These are phyloP conservation scores for Lymantria monacha DNA, from an alignment of 2,888 invertebrate genomes.

Conservation along the genomic window DNA sequence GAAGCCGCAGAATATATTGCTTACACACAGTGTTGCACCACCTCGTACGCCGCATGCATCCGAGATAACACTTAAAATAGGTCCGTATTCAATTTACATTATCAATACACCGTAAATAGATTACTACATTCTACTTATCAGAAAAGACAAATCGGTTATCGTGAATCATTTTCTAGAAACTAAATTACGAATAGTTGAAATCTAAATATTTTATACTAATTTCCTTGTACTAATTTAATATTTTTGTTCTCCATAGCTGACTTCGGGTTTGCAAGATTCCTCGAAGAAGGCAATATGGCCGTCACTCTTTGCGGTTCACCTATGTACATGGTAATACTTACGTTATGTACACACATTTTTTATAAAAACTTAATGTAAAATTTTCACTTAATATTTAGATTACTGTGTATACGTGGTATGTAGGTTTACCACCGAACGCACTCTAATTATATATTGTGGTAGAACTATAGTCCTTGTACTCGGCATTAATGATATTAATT, in stretches of 20 bases:
- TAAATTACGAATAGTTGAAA: background rate
- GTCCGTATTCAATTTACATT: constrained; percentile 71
- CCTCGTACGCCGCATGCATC: constrained; percentile 86
- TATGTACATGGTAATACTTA: constrained; percentile 96
- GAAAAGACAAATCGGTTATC: background rate
- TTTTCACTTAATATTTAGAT: background rate
- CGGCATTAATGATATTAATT: too few species aligned
- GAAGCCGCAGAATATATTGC: constrained; percentile 99
- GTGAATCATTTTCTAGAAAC: background rate
- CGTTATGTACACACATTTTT: constrained; percentile 2
- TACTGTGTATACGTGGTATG: too few species aligned
- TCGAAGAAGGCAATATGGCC: constrained; percentile 99
- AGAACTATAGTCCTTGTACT: too few species aligned
- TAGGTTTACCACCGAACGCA: too few species aligned
- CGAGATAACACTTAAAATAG: constrained; percentile 97
- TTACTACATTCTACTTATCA: background rate
- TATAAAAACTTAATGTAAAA: background rate
- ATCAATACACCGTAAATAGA: background rate
- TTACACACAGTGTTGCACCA: constrained; percentile 89
- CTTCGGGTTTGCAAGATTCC: constrained; percentile 99
- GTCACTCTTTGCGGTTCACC: constrained; percentile 99
- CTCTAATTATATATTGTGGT: too few species aligned
- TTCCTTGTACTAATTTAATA: background rate
- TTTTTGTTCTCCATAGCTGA: constrained; percentile 86
- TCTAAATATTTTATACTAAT: background rate